Evolutionary conservation across 2,113 vertebrate genomes (phyloP), one percentile per base, ranked within the genome.

Genomic region (Pagrus major): DNA sequence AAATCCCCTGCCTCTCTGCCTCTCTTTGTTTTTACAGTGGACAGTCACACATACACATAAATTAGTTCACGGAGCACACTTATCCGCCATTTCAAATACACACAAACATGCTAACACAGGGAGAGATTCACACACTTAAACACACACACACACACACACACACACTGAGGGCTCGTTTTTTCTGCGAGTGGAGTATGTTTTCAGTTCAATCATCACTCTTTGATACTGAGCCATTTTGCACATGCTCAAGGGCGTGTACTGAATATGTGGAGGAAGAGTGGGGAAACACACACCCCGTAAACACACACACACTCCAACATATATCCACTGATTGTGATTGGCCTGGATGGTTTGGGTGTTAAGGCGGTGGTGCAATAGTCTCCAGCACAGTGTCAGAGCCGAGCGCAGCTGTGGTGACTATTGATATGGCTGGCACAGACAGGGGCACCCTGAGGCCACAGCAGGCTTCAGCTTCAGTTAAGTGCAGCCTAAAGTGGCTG

Each of bases 201-300:
- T 91, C 60, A 70, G 78, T 89, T 90, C 88, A 89, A 88, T 91
- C 84, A 83, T 80, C 71, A 71, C 84, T 84, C 83, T 92, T 93
- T 91, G 92, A 92, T 92, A 88, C 86, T 86, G 90, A 91, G 90
- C 89, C 91, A 86, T 89, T 91, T 85, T 91, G 89, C 89, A 88
- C 79, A 84, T 44, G 88, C 92, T 93, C 78, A 87, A 85, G 91
- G 90, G 89, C 66, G 86, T 74, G 81, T 69, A 25, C 78, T 84
- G 86, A 83, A 85, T 78, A 88, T 84, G 80, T 82, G 79, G 75
- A 85, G 65, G 67, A 79, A 72, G 71, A 83, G 67, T 59, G 61
- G 46, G 75, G 46, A 78, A 86, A 87, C 60, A 75, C 55, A 78
- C 73, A 77, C 76, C 49, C 47, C 65, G 78, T n/a, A 64, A 47